Evolutionary conservation across 2,888 invertebrate genomes (phyloP).

Genomic region (Sphinx pinastri): DNA sequence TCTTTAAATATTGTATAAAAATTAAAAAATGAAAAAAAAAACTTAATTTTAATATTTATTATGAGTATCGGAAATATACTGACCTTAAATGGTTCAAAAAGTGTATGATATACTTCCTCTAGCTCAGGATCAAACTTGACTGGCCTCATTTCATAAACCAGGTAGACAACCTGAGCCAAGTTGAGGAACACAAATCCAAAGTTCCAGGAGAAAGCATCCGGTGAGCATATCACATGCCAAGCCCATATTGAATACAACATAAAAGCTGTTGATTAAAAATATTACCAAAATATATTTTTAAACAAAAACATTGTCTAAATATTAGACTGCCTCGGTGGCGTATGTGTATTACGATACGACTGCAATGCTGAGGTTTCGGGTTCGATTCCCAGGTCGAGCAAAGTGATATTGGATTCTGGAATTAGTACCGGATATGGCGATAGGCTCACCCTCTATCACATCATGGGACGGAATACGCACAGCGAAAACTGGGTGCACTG

Average conservation of each 20-base stretch:
- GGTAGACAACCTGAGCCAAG: constrained; percentile 90
- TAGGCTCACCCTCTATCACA: too few relatives aligned
- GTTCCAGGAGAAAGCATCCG: constrained; percentile 95
- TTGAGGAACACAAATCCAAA: constrained; percentile 92
- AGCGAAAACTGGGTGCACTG: too few relatives aligned
- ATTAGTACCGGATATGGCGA: too few relatives aligned
- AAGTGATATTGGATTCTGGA: too few relatives aligned
- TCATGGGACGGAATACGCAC: too few relatives aligned
- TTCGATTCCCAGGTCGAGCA: too few relatives aligned
- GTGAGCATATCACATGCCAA: constrained; percentile 95
- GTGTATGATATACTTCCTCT: constrained; percentile 90
- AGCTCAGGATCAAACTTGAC: constrained; percentile 93
- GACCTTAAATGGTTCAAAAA: constrained; percentile 93
- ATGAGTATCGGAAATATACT: constrained; percentile 28
- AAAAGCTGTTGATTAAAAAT: constrained; percentile 83
- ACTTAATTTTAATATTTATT: too few relatives aligned
- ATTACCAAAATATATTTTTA: not conserved
- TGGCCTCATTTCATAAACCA: constrained; percentile 92
- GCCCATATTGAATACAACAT: constrained; percentile 93
- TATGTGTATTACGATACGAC: too few relatives aligned
- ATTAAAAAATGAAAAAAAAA: too few relatives aligned
- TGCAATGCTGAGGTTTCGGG: too few relatives aligned
- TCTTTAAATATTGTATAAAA: too few relatives aligned
- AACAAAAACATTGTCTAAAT: too few relatives aligned
- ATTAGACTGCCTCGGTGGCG: not conserved